These are phyloP conservation scores for Butorides virescens DNA, from an alignment of 2,113 vertebrate species.

Conservation along the genomic window DNA sequence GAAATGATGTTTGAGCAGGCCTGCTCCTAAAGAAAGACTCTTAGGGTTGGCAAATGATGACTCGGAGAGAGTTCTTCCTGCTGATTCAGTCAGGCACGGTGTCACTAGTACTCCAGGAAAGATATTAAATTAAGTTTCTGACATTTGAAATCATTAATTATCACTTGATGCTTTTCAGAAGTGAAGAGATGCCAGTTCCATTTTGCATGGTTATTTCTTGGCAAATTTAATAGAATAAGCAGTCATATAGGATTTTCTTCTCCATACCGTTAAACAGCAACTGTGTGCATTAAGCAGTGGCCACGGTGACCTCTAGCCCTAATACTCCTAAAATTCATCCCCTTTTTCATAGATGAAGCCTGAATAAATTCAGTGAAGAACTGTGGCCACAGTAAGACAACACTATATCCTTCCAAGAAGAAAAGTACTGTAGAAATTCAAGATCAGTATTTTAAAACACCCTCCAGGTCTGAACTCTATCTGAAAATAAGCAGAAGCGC, in stretches of 20 bases:
- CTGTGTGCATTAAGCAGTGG: neutral
- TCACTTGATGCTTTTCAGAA: neutral
- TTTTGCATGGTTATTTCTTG: neutral
- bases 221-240: neutral
- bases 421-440: slow-evolving; percentile 19
- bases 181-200: neutral
- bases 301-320: neutral
- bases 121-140: neutral
- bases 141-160: slow-evolving; percentile 21
- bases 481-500: slow-evolving; percentile 56
- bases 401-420: neutral
- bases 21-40: neutral
- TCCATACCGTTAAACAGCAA: neutral
- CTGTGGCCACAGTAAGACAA: neutral
- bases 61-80: neutral
- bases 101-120: neutral
- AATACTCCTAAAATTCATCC: neutral
- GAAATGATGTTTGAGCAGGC: neutral
- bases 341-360: neutral
- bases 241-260: neutral
- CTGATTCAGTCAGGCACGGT: neutral
- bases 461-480: slow-evolving; percentile 24
- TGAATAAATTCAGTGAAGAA: neutral
- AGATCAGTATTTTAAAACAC: slow-evolving; percentile 4
- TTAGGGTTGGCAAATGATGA: neutral